phyloP scores from a whole-genome alignment of 2,113 vertebrate genomes.

The Vanacampus margaritifer region DNA sequence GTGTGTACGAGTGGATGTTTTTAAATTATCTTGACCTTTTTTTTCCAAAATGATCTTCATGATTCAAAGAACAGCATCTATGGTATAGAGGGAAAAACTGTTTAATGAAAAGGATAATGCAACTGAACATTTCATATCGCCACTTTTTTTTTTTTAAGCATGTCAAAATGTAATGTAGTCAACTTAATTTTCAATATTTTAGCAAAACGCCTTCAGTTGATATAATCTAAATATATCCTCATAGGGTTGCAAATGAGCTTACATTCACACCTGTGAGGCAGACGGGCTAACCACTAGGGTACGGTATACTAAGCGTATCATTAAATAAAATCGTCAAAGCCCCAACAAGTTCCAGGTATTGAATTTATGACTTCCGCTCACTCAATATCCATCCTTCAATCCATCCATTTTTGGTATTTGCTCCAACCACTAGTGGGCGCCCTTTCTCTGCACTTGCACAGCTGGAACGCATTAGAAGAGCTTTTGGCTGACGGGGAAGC shows the following conservation, averaged over 20 bases:
- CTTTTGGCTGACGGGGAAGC: neutral
- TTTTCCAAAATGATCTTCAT: too few relatives aligned
- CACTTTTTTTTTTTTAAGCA: neutral
- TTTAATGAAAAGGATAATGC: neutral
- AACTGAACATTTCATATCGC: neutral
- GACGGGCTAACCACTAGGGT: too few relatives aligned
- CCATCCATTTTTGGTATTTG: neutral
- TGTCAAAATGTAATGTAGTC: neutral
- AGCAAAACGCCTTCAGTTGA: neutral
- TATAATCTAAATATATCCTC: neutral
- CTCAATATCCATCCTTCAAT: neutral
- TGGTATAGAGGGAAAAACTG: neutral
- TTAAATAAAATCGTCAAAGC: too few relatives aligned
- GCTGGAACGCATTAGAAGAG: neutral
- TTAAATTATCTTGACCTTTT: too few relatives aligned
- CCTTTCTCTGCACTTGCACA: constrained; percentile 1
- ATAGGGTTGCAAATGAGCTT: neutral
- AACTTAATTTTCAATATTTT: neutral
- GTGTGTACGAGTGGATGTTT: neutral
- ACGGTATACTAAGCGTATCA: too few relatives aligned
- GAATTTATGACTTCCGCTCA: too few relatives aligned
- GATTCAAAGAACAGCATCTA: neutral
- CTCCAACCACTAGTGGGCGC: constrained; percentile 38
- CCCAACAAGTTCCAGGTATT: too few relatives aligned
- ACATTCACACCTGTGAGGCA: too few relatives aligned